Conservation (phyloP, 2,113 vertebrate genomes). For the Capreolus pygargus region DNA sequence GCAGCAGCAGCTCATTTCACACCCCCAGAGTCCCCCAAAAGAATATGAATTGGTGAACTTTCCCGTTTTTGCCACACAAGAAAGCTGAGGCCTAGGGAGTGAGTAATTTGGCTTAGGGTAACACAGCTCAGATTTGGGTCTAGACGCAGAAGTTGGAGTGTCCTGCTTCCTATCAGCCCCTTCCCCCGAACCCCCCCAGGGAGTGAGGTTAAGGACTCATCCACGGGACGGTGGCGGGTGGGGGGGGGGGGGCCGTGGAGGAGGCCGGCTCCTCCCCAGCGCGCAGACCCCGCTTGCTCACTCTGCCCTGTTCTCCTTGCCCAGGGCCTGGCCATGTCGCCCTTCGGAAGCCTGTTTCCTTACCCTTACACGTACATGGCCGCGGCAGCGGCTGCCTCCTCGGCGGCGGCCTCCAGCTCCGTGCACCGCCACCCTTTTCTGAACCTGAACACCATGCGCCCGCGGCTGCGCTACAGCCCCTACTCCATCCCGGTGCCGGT, state of each 20-base stretch:
- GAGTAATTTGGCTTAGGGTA: neutral
- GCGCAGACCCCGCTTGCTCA: neutral
- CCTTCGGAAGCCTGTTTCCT: constrained; percentile 94
- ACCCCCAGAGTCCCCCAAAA: neutral
- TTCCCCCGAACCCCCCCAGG: rapidly evolving
- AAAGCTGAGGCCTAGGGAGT: neutral
- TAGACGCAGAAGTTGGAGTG: neutral
- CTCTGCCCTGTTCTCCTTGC: neutral
- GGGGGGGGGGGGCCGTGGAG: rapidly evolving
- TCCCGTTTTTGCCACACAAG: neutral
- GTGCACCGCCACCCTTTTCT: constrained; percentile 93
- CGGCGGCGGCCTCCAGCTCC: constrained; percentile 84
- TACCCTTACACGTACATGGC: constrained; percentile 99
- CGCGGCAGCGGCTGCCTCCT: constrained; percentile 89
- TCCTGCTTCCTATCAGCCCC: rapidly evolving
- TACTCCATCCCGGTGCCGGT: constrained; percentile 92
- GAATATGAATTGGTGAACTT: neutral
- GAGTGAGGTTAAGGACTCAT: neutral
- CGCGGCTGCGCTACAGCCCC: constrained; percentile 95
- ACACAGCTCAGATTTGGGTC: neutral
- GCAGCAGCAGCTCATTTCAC: neutral
- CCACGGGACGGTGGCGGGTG: neutral
- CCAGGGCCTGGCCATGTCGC: constrained; percentile 97
- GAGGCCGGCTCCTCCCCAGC: neutral
- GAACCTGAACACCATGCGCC: constrained; percentile 93